Base-by-base conservation (phyloP, 2,888 invertebrate genomes). In the Nudaria mundana region DNA sequence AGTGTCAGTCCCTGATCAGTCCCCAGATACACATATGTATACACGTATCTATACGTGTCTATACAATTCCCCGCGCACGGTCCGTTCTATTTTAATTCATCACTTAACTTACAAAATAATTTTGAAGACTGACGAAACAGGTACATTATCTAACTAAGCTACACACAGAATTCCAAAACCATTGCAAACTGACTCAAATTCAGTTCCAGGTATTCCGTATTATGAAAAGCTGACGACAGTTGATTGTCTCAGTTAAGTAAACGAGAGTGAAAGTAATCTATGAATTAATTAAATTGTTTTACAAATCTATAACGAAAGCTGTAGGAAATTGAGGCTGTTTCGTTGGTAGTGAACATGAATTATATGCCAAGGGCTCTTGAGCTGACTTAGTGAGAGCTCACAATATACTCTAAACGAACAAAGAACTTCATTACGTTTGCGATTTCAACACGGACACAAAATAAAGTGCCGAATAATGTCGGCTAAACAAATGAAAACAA, bases 401-500 rank as follows among this genome's bases (percentile, higher is more conserved):
- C 48, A 56, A 56, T 53, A 41, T 47, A 59, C 54, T 45, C 41
- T 42, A 50, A 44, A 48, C 46, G 63, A 70, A 77, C 66, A 73
- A 75, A 73, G 65, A 65, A 72, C 66, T 74, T 77, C 71, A 80
- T 78, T 72, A 75, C 68, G 66, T 55, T 59, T 60, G 63, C 65
- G 62, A 69, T 68, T 63, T 58, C 52, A 60, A 50, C 48, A 33
- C 68, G 66, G 66, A 70, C 67, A 66, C 64, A 61, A 61, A 72
- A 75, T 71, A 74, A 78, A 79, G 69, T 75, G 72, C 65, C 63
- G 62, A 71, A 73, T 75, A 78, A 76, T 74, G 74, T 67, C 66
- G 63, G 66, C 60, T 63, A 67, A 55, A 75, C 75, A 77, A 81
- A 81, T 77, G 76, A 71, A 80, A 76, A 81, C 76, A 78, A 81